Evolutionary conservation across 2,113 vertebrate species (phyloP), one percentile per base, ranked within the genome.

Genomic region (Ictalurus punctatus): DNA sequence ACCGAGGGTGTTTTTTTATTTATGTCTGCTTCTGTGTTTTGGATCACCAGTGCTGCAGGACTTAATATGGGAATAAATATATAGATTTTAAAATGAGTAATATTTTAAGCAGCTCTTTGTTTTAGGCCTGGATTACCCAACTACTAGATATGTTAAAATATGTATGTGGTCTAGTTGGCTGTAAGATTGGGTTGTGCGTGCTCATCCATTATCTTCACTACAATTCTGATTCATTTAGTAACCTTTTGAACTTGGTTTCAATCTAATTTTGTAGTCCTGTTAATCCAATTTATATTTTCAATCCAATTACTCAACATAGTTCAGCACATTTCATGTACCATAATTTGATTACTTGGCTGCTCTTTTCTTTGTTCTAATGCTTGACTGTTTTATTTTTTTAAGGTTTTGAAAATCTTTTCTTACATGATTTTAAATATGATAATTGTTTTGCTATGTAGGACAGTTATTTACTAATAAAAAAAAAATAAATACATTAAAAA

Each of bases 231-330:
- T 83, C 16, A 44, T 74, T 61, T 61, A 76, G 6, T 83, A 58
- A 82, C 44, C 79, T 83, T 48, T 83, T 76, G n/a, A 54, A 19
- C 37, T 69, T 79, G 1, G 6, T 12, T 14, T 59, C n/a, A 63
- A 63, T 83, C 58, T 83, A 25, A 63, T 83, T 44, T 63, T 0
- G 0, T 34, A 58, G 54, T 83, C 56, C 37, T 63, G 34, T 25
- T 63, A 63, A 83, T 83, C 59, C 81, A 63, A 27, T 83, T 63
- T 63, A 63, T 83, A 63, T 14, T 61, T 83, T 83, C 81, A 83
- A 63, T 83, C 58, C 58, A 63, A 63, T 83, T 83, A 44, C 81
- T 63, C 81, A 44, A 27, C 34, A 13, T 23, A 63, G 34, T 40
- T 52, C 59, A 40, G 58, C 56, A 82, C n/a, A 59, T 82, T 82